Conservation (phyloP, 2,888 invertebrate species). For the Nipponacmea schrenckii region DNA sequence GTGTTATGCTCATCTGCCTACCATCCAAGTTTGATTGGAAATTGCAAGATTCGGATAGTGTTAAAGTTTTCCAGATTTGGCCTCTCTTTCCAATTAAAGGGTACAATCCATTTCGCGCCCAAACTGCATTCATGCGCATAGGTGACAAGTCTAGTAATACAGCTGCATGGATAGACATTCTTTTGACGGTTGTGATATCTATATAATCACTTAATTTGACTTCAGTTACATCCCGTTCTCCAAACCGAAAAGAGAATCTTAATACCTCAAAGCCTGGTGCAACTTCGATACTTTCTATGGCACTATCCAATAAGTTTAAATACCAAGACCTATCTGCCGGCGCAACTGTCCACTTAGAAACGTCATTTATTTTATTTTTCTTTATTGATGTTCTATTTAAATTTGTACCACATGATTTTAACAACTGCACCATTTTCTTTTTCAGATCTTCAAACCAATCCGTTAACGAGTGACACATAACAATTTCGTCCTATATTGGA, state of each 20-base stretch:
- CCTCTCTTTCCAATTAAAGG: neutral
- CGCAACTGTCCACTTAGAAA: neutral
- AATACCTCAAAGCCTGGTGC: neutral
- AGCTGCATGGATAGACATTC: slow-evolving; percentile 2
- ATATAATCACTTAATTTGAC: neutral
- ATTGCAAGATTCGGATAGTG: slow-evolving; percentile 2
- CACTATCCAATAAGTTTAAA: neutral
- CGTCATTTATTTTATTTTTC: neutral
- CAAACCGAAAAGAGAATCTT: neutral
- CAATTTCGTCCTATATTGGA: neutral
- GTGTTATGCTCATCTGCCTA: neutral
- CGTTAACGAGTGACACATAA: neutral
- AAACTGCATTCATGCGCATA: neutral
- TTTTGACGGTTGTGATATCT: neutral
- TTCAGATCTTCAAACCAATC: neutral
- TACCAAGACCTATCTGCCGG: neutral
- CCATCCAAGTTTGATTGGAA: neutral
- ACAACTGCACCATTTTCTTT: neutral
- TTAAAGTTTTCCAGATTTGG: neutral
- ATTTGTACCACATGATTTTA: neutral
- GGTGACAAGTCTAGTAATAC: neutral
- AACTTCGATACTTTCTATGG: neutral
- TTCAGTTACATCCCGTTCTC: slow-evolving; percentile 1
- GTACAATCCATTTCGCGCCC: neutral
- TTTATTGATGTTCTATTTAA: neutral